Base-by-base conservation (phyloP, 2,888 invertebrate species). In the Psylliodes chrysocephalus region DNA sequence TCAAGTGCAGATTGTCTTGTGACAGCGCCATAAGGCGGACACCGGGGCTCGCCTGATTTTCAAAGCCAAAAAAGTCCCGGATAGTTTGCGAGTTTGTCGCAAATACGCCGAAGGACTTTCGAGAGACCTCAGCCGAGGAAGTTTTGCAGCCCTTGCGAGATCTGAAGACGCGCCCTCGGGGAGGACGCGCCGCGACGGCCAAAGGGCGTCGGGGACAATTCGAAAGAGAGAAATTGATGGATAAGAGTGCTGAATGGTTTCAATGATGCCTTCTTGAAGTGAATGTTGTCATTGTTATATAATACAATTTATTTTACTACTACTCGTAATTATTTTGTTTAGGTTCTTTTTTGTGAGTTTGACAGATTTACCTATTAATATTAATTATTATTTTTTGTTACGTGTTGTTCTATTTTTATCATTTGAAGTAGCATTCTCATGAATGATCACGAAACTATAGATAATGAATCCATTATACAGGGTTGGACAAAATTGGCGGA, bases 61-160 rank as follows among this genome's bases (percentile, higher is more conserved):
- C 47, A 19, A 17, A 4, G 2, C 18, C 30, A 56, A 68, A 68
- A 69, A 67, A 65, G 22, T 47, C 59, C 53, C 15, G 33, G 56
- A 66, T 67, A 64, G 65, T 63, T 61, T 47, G 62, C 38, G 47
- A 65, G 60, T 64, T 64, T 63, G 63, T 57, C 47, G 55, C 42
- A 51, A 63, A 62, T 55, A 60, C 55, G 63, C 25, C 53, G 55
- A 51, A 63, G 46, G 65, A 35, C 47, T 47, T 57, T 47, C 8
- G 35, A 47, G 47, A 57, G 47, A 33, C 25, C 57, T 33, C 15
- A 35, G 25, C 46, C 47, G 57, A 35, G 57, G 47, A 38, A 57
- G 57, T 46, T 57, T 35, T 47, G 57, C 22, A 35, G 57, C 57
- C 17, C 42, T 25, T n/a, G n/a, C 57, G 47, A 57, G 57, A 47